phyloP scores from a whole-genome alignment of 1,140 invertebrate genomes.

The Ectropis grisescens region DNA sequence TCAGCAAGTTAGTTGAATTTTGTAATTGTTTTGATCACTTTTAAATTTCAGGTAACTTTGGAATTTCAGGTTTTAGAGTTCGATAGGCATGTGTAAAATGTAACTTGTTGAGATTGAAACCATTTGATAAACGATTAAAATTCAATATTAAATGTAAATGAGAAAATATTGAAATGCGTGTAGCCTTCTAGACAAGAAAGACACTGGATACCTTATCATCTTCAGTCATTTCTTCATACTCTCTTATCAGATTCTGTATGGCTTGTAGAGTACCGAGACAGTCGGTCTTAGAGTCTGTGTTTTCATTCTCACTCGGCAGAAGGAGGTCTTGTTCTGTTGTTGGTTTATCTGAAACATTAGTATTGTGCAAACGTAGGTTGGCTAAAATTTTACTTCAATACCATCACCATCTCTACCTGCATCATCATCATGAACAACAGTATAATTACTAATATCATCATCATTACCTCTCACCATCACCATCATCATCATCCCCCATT shows the following conservation, averaged over 20 bases:
- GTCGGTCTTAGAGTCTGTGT: conserved; percentile 19
- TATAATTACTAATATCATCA: background rate
- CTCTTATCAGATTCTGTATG: conserved; percentile 31
- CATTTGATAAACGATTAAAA: background rate
- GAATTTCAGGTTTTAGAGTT: no score
- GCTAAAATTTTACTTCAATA: no score
- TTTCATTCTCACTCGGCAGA: conserved; percentile 3
- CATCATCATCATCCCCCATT: no score
- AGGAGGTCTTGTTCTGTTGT: background rate
- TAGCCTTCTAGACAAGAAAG: background rate
- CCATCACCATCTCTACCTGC: background rate
- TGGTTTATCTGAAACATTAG: background rate
- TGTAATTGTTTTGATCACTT: background rate
- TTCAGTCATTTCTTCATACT: conserved; percentile 35
- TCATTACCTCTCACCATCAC: background rate
- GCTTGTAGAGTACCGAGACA: conserved; percentile 31
- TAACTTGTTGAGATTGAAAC: no score
- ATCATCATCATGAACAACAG: background rate
- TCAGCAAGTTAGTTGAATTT: no score
- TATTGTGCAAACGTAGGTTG: no score
- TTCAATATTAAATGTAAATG: background rate
- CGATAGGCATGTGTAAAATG: no score
- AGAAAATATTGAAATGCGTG: background rate
- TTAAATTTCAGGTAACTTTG: background rate
- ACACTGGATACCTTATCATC: conserved; percentile 58